These are phyloP conservation scores for Trachops cirrhosus DNA, from an alignment of 2,797 vertebrate species.

Conservation along the genomic window DNA sequence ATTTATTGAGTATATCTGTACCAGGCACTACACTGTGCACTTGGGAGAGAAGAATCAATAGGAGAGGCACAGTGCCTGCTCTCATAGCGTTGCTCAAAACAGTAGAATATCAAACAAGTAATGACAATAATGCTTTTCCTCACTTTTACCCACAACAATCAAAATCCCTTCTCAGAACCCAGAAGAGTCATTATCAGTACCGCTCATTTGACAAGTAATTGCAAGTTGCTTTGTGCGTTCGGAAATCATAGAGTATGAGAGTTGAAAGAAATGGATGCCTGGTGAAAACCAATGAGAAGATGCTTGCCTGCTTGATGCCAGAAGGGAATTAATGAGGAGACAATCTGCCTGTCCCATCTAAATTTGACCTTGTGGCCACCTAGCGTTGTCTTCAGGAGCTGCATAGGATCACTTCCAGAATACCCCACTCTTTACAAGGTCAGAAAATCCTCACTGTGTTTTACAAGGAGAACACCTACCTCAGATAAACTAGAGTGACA, in stretches of 20 bases:
- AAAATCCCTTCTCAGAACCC: background rate
- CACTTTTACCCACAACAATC: background rate
- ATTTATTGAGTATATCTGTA: background rate
- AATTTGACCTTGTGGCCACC: background rate
- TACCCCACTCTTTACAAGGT: background rate
- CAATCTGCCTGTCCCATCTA: background rate
- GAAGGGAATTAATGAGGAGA: background rate
- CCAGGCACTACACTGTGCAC: background rate
- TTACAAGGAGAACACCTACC: background rate
- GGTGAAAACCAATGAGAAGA: background rate
- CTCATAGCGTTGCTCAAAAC: background rate
- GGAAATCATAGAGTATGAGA: background rate
- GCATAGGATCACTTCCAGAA: background rate
- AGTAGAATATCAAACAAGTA: background rate
- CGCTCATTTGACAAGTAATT: conserved; percentile 26
- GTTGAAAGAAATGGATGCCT: background rate
- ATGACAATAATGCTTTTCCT: background rate
- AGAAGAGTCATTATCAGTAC: background rate
- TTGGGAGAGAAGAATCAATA: background rate
- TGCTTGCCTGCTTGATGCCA: background rate
- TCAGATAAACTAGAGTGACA: conserved; percentile 2
- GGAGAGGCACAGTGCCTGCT: background rate
- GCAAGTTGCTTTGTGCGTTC: background rate
- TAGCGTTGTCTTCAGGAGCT: background rate
- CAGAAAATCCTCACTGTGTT: background rate